Evolutionary conservation across 2,888 invertebrate genomes (phyloP).

Genomic region (Scaptomyza tumidula): DNA sequence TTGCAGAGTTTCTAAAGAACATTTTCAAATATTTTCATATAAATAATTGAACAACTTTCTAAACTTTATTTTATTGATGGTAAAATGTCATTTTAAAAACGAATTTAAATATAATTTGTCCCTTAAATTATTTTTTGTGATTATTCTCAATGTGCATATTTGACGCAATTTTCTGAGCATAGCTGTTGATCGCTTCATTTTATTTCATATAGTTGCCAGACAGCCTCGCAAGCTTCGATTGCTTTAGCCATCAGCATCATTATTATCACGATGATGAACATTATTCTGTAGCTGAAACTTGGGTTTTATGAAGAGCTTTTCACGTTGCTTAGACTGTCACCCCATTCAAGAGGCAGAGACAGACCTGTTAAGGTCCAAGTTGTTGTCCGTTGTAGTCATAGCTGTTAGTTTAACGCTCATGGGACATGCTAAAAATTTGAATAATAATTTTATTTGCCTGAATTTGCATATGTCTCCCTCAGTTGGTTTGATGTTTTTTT

Average conservation of each 20-base stretch:
- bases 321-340: constrained; percentile 61
- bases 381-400: constrained; percentile 63
- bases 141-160: constrained; percentile 27
- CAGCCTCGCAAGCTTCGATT: constrained; percentile 18
- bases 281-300: constrained; percentile 33
- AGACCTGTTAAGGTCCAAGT: constrained; percentile 52
- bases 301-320: constrained; percentile 62
- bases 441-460: constrained; percentile 79
- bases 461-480: constrained; percentile 68
- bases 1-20: no score
- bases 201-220: constrained; percentile 44
- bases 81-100: no score
- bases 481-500: constrained; percentile 19
- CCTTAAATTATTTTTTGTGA: not conserved
- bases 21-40: no score
- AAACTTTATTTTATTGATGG: no score
- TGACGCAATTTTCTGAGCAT: constrained; percentile 25
- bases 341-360: constrained; percentile 30
- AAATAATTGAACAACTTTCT: no score
- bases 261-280: constrained; percentile 29
- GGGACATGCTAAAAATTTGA: constrained; percentile 78
- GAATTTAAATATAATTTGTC: no score
- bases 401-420: constrained; percentile 80
- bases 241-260: constrained; percentile 36
- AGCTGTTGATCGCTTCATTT: constrained; percentile 51